These are phyloP conservation scores for Drosophila bifasciata DNA, from an alignment of 1,140 invertebrate genomes.

Conservation along the genomic window DNA sequence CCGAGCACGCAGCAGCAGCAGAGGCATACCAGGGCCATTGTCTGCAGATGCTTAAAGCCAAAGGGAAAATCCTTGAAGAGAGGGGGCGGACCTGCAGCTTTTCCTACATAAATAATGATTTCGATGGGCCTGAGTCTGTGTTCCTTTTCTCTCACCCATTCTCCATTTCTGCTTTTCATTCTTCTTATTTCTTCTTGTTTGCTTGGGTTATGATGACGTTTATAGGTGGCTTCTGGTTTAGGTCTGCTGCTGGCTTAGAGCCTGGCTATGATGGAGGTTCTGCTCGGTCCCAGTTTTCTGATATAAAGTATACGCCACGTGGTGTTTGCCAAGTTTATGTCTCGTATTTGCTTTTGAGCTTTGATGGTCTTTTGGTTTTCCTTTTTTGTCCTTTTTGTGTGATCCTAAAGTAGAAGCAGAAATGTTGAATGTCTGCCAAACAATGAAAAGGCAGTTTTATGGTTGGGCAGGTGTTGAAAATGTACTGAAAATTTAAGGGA, in stretches of 20 bases:
- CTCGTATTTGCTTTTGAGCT: conserved; percentile 50
- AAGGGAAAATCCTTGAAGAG: conserved; percentile 7
- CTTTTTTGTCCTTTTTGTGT: conserved; percentile 4
- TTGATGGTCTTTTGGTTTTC: conserved; percentile 29
- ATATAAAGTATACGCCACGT: conserved; percentile 63
- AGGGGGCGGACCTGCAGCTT: conserved; percentile 9
- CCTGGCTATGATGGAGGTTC: neutral
- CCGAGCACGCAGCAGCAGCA: conserved; percentile 22
- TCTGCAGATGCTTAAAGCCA: conserved; percentile 48
- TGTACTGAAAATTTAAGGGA: conserved; percentile 9
- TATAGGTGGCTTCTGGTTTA: conserved; percentile 52
- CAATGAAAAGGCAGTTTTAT: conserved; percentile 24
- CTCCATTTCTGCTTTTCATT: neutral
- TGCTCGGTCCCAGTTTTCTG: conserved; percentile 30
- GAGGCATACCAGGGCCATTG: conserved; percentile 36
- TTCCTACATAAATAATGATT: conserved; percentile 68
- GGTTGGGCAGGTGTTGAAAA: neutral
- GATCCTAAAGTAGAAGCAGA: conserved; percentile 35
- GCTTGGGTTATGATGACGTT: conserved; percentile 65
- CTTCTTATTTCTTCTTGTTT: conserved; percentile 25
- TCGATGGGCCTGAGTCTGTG: conserved; percentile 44
- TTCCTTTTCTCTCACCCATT: conserved; percentile 23
- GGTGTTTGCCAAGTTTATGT: conserved; percentile 56
- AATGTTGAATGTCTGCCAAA: conserved; percentile 37
- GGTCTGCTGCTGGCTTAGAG: conserved; percentile 9